Percentiles rank a stretch among this genome's conserved stretches.
Conservation (phyloP, 2,888 invertebrate genomes). For the Drosophila paramelanica region DNA sequence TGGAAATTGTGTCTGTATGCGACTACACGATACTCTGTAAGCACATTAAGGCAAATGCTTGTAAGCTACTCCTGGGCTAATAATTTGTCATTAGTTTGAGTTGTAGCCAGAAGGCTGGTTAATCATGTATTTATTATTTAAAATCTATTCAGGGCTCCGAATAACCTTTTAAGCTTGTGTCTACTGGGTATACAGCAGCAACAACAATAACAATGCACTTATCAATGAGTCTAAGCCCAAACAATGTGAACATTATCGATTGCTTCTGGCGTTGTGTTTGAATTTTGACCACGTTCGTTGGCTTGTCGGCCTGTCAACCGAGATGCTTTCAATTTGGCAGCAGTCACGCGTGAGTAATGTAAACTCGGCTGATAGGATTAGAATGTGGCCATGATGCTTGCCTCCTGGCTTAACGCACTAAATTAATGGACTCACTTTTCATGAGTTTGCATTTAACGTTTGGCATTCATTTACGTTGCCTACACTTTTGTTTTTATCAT, state of each 20-base stretch:
- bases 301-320: slow-evolving; percentile 23
- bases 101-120: too few species aligned
- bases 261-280: slow-evolving; percentile 27
- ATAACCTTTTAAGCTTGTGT: neutral
- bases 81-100: neutral
- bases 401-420: slow-evolving; percentile 17
- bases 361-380: slow-evolving; percentile 55
- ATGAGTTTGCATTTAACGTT: slow-evolving; percentile 8
- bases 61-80: too few species aligned
- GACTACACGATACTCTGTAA: slow-evolving; percentile 14
- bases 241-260: slow-evolving; percentile 57
- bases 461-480: slow-evolving; percentile 26
- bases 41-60: neutral
- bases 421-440: neutral
- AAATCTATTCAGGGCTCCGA: neutral
- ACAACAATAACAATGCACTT: slow-evolving; percentile 11
- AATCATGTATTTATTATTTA: neutral
- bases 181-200: slow-evolving; percentile 1
- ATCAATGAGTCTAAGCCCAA: slow-evolving; percentile 7
- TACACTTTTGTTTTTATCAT: slow-evolving; percentile 4
- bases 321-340: slow-evolving; percentile 40
- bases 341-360: slow-evolving; percentile 72
- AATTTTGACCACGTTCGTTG: slow-evolving; percentile 38
- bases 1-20: neutral
- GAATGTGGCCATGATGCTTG: slow-evolving; percentile 41